Evolutionary conservation across 1,140 invertebrate genomes (phyloP), one percentile per base, ranked within the genome.

Genomic region (Drosophila quadrilineata): DNA sequence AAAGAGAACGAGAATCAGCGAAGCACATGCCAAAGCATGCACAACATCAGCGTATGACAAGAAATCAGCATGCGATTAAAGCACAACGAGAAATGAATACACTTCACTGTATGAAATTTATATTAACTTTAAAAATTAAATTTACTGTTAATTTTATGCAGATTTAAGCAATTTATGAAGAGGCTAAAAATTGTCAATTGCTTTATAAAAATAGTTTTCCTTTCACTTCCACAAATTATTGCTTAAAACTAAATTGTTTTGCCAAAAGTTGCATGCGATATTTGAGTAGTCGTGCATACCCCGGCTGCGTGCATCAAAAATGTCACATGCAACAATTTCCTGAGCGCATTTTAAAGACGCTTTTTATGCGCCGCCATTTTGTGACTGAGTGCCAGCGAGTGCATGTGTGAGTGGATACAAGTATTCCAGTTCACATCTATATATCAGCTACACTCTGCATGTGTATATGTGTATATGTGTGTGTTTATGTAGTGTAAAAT

Each of bases 281-380:
- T n/a, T 14, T 6, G 3, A n/a, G 3, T 14, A 16, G 33, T 35
- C 8, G 14, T 14, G n/a, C 9, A 12, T 12, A 35, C 41, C 24
- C 57, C 1, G 1, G 5, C 9, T 14, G 53, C 17, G 28, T 3
- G 19, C 33, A 29, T 33, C n/a, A 28, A 58, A 68, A 65, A 82
- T 82, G 76, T 82, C 76, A 80, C 63, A 82, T 82, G 76, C 76
- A 80, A 80, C 76, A 80, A 82, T 80, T 80, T 80, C 76, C 76
- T 50, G 71, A 59, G 76, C 67, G 58, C 58, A 80, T 80, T 80
- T 80, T 80, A 68, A 80, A 80, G 72, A 72, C 72, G 72, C 58
- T 69, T 82, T 80, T 80, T 80, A 82, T 82, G 63, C 68, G 58
- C 52, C 52, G 71, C 76, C 77, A 82, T 80, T 80, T 72, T 82